A percentile compares a stretch with the other conserved stretches of the same genome.
phyloP scores from a whole-genome alignment of 2,113 vertebrate genomes.

The Nothobranchius furzeri region DNA sequence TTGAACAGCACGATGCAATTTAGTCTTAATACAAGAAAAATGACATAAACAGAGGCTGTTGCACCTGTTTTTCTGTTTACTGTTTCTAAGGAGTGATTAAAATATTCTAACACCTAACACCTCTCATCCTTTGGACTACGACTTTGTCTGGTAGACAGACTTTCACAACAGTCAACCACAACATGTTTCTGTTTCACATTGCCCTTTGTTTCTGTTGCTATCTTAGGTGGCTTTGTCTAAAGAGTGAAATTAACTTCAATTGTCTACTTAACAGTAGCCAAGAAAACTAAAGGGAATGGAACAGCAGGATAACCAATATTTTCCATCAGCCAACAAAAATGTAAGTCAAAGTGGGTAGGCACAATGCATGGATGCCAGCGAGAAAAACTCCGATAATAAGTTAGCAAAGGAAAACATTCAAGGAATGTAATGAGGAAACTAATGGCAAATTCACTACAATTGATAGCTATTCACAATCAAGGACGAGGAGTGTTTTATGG shows the following conservation, averaged over 20 bases:
- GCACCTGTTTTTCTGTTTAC: too few species aligned
- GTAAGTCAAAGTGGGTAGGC: background rate
- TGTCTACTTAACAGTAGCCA: background rate
- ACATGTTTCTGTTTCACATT: too few species aligned
- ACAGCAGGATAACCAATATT: background rate
- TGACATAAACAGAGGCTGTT: background rate
- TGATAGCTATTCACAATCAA: background rate
- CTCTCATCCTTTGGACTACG: too few species aligned
- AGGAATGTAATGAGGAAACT: background rate
- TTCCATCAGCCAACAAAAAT: background rate
- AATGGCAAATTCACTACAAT: background rate
- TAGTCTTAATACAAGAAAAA: background rate
- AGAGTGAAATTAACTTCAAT: background rate
- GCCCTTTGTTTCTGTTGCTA: too few species aligned
- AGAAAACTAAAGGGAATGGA: background rate
- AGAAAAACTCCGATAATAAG: background rate
- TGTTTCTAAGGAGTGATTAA: too few species aligned
- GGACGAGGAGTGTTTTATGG: background rate
- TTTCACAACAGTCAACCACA: too few species aligned
- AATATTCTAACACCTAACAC: too few species aligned
- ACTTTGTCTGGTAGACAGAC: too few species aligned
- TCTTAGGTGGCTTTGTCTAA: background rate
- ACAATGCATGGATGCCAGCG: background rate
- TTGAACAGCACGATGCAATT: background rate
- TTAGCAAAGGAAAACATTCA: background rate